Base-by-base conservation (phyloP, 2,888 invertebrate genomes). In the Microplitis deprimator region DNA sequence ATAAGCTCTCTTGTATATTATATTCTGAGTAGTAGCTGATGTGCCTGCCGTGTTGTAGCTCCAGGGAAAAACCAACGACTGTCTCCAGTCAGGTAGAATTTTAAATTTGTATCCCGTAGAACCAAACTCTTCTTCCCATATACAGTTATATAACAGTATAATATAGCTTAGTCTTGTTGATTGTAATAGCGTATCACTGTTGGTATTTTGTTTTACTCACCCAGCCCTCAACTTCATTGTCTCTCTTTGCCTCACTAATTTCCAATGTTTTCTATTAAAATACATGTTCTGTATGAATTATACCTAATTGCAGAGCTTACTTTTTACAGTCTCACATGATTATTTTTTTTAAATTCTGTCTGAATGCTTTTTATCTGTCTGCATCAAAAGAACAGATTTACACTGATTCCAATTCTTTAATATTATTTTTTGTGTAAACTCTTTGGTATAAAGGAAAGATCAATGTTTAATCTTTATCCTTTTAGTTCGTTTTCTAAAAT, bases 1-100 rank as follows among this genome's bases (percentile, higher is more conserved):
- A 75, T 68, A 20, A 39, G 69, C 71, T 38, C 68, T 83, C 84
- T 86, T 87, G 86, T 85, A 86, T 87, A 88, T 88, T 87, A 88
- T 87, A 86, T 84, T 83, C 83, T 13, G 50, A 79, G 77, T 81
- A 80, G 77, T 74, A 76, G 76, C 76, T 80, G 76, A 74, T 75
- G 64, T 50, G 50, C 50, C 50, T 41, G 29, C 20, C 62, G 69
- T 29, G 68, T 41, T 29, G 61, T 41, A 17, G 50, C 65, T 39
- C n/a, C 38, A 59, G 61, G 41, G 65, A 65, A 10, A n/a, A 61
- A 64, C 40, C 61, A 62, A 40, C 64, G 69, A 50, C 50, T 62
- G 50, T 50, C 50, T 67, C 20, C 70, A 64, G 60, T 72, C 73
- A 76, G 78, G 79, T 79, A 81, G 80, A 85, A 81, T 84, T 84